Evolutionary conservation across 2,888 invertebrate species (phyloP).

Genomic region (Heliconius erato): DNA sequence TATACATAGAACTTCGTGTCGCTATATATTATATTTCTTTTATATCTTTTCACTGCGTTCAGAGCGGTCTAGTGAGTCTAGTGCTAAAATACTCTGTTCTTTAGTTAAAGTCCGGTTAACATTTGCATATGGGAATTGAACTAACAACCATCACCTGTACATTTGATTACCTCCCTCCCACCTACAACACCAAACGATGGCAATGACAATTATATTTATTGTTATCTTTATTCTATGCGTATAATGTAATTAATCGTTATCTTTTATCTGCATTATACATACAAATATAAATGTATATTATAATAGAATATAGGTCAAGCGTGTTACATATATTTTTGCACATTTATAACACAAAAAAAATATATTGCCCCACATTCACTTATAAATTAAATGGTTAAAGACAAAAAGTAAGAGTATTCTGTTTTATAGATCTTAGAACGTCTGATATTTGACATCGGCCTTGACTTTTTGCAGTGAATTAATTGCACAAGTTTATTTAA

Average conservation of each 20-base stretch:
- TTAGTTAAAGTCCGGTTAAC: no score
- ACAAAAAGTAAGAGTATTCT: not conserved
- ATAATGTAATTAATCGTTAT: conserved; percentile 8
- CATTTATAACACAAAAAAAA: not conserved
- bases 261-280: not conserved
- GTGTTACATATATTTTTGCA: not conserved
- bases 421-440: not conserved
- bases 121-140: not conserved
- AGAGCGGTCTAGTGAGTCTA: no score
- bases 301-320: not conserved
- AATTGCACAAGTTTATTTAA: not conserved
- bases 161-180: not conserved
- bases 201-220: not conserved
- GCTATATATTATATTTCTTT: no score
- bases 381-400: not conserved
- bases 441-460: not conserved
- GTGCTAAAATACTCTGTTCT: not conserved
- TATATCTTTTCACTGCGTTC: no score
- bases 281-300: not conserved
- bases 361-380: not conserved
- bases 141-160: not conserved
- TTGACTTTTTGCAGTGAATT: conserved; percentile 19
- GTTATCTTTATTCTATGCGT: not conserved
- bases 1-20: no score
- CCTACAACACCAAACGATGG: not conserved